phyloP scores from a whole-genome alignment of 2,888 invertebrate species.

The Drosophila yooni region DNA sequence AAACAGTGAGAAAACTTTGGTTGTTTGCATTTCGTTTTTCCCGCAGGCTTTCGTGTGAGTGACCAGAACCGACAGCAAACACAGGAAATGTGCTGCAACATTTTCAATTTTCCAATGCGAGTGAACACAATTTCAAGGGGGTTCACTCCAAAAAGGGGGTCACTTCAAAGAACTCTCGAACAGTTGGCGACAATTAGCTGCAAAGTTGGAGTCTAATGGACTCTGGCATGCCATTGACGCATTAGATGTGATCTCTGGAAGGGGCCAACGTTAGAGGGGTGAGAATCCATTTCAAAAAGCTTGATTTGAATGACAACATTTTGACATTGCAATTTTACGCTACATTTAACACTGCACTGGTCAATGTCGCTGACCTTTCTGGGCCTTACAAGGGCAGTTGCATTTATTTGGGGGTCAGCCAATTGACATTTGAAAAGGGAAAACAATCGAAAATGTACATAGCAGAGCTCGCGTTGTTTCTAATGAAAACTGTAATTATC shows the following conservation, averaged over 20 bases:
- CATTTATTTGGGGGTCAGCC: conserved; percentile 1
- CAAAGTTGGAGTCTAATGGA: conserved; percentile 51
- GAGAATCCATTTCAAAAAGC: conserved; percentile 13
- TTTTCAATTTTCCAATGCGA: conserved; percentile 39
- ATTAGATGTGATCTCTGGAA: conserved; percentile 47
- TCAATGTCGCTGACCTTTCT: conserved; percentile 54
- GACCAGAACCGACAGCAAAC: conserved; percentile 48
- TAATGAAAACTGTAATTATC: neutral
- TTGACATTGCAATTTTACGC: conserved; percentile 71
- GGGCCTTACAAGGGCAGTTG: conserved; percentile 4
- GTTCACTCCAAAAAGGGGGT: conserved; percentile 33
- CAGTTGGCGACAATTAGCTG: conserved; percentile 69
- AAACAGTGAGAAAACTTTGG: conserved; percentile 58
- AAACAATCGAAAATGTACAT: neutral
- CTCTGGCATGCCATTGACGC: conserved; percentile 67
- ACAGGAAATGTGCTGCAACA: conserved; percentile 69
- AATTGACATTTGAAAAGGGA: neutral
- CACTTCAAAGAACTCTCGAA: conserved; percentile 59
- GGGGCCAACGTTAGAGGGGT: neutral
- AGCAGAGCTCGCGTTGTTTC: neutral
- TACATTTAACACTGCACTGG: conserved; percentile 62
- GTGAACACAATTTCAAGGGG: conserved; percentile 16
- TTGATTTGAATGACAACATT: conserved; percentile 59
- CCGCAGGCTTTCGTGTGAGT: conserved; percentile 16
- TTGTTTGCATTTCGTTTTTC: conserved; percentile 42